Evolutionary conservation across 2,797 vertebrate species (phyloP).

Genomic region (Acanthurus lineatus): DNA sequence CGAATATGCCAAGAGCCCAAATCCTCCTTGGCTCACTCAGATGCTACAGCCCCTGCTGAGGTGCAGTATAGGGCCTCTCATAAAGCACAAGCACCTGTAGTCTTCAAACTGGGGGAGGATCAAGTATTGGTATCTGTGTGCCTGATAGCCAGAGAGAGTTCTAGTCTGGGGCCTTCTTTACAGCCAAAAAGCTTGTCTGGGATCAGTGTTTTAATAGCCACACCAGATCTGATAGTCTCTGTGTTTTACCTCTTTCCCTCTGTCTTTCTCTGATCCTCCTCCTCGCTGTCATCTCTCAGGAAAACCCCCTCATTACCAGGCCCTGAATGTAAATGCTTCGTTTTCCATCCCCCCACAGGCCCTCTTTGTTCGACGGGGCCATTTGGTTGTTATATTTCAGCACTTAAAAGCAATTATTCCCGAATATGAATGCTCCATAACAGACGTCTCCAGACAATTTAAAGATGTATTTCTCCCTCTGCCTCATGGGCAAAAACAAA

Average conservation of each 20-base stretch:
- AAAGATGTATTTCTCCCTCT: constrained; percentile 63
- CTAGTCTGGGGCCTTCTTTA: constrained; percentile 45
- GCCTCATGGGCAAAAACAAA: constrained; percentile 76
- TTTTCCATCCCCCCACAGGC: constrained; percentile 77
- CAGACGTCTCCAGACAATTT: constrained; percentile 73
- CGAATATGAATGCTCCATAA: constrained; percentile 78
- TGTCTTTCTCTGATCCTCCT: constrained; percentile 75
- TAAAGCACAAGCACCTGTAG: constrained; percentile 76
- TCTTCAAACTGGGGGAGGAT: constrained; percentile 25
- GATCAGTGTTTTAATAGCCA: constrained; percentile 70
- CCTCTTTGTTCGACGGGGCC: constrained; percentile 81
- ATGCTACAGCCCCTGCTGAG: constrained; percentile 54
- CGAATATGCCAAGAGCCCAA: constrained; percentile 54
- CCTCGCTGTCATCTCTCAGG: constrained; percentile 83
- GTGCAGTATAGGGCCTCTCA: constrained; percentile 43
- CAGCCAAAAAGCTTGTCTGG: constrained; percentile 61
- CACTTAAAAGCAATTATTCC: constrained; percentile 84
- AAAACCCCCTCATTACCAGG: constrained; percentile 85
- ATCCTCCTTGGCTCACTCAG: constrained; percentile 56
- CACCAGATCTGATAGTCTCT: constrained; percentile 15
- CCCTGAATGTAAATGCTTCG: constrained; percentile 76
- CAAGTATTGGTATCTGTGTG: constrained; percentile 17
- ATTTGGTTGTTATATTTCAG: constrained; percentile 80
- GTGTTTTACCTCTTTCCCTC: too few species aligned
- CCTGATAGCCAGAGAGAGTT: constrained; percentile 31